phyloP scores from a whole-genome alignment of 2,113 vertebrate genomes.

The Onychostoma macrolepis region DNA sequence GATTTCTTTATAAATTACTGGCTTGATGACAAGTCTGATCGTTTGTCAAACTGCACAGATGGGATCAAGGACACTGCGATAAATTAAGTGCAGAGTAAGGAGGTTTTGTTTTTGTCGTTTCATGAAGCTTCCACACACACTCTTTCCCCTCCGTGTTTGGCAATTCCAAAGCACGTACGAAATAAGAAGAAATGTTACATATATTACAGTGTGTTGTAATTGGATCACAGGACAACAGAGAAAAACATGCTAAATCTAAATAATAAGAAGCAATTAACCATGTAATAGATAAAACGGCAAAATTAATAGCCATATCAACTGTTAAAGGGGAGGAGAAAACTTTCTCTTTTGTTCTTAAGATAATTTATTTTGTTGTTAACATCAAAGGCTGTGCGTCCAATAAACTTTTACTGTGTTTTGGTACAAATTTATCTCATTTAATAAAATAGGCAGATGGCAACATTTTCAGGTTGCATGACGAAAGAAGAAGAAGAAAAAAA shows the following conservation, averaged over 20 bases:
- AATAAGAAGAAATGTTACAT: not conserved
- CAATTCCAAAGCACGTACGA: not conserved
- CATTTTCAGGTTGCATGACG: not conserved
- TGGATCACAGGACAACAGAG: not conserved
- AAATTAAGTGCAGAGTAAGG: not conserved
- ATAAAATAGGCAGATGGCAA: not conserved
- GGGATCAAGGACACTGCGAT: conserved; percentile 5
- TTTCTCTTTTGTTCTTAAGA: not conserved
- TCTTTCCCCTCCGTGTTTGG: not conserved
- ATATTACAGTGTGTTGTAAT: not conserved
- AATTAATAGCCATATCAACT: not conserved
- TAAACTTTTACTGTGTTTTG: not conserved
- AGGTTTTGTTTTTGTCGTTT: not conserved
- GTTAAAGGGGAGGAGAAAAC: not conserved
- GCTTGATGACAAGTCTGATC: not conserved
- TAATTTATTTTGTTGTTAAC: not conserved
- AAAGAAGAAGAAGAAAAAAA: not conserved
- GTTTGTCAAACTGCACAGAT: conserved; percentile 6
- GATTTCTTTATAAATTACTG: conserved; percentile 31
- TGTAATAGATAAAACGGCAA: not conserved
- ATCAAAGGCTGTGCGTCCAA: not conserved
- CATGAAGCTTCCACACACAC: not conserved
- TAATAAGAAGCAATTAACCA: not conserved
- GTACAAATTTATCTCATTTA: not conserved
- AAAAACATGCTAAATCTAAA: not conserved